Evolutionary conservation across 2,888 invertebrate species (phyloP), one percentile per base, ranked within the genome.

Genomic region (Hemicrepidius hirtus): DNA sequence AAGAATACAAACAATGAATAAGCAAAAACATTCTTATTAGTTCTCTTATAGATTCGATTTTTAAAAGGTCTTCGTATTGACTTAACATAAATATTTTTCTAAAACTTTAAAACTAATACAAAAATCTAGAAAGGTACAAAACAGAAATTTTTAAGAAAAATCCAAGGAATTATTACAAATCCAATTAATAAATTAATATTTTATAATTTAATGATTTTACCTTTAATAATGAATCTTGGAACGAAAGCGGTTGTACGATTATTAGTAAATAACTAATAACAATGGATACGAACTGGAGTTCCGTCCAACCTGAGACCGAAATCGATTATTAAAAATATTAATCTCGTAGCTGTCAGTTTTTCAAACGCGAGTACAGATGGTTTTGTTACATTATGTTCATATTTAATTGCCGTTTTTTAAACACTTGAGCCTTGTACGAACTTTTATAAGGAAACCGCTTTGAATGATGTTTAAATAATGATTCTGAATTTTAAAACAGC

Each of bases 321-420:
- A 83, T 83, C 83, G 82, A 83, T 83, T 83, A 83, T 83, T 82
- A 82, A 82, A 82, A 83, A 83, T 83, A 83, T 83, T 83, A 83
- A 83, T 83, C 82, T 82, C 81, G 78, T 77, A 78, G 78, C 82
- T 81, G 81, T 82, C 82, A 82, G 80, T 72, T 72, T 68, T 57
- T 68, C 46, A 35, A 68, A 44, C 63, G 41, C 37, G 50, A 32
- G 41, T 53, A 69, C 63, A 69, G 66, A 68, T 72, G 49, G 68
- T 68, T 72, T 68, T 72, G 68, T 72, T 55, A 41, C 37, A 68
- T 59, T 40, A 60, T 66, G 49, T 68, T 59, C 68, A 21, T 66
- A 44, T 59, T 68, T 68, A 68, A 68, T 72, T 68, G 41, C 46
- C 32, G 49, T 57, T 59, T 40, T 67, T 67, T 59, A 35, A 49